phyloP scores from a whole-genome alignment of 1,140 invertebrate genomes.

The Stegodyphus dumicola region DNA sequence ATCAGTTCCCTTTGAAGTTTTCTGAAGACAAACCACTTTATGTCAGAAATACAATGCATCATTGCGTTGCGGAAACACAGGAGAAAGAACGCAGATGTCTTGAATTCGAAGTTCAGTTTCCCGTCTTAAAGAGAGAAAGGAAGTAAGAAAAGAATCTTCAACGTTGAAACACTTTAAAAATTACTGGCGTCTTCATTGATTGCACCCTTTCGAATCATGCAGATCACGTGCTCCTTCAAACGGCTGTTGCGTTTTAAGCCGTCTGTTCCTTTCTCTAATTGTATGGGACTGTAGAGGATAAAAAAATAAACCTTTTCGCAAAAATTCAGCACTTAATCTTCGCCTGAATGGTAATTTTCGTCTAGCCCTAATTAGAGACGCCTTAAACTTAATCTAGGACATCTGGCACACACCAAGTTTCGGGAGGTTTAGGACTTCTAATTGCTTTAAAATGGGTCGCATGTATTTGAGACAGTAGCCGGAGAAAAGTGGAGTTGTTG shows the following conservation, averaged over 20 bases:
- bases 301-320: neutral
- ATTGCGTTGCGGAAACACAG: too few relatives aligned
- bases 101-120: too few relatives aligned
- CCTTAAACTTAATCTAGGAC: neutral
- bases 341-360: neutral
- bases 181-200: too few relatives aligned
- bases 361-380: neutral
- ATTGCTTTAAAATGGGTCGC: slow-evolving; percentile 1
- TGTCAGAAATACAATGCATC: too few relatives aligned
- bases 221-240: neutral
- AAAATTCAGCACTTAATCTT: neutral
- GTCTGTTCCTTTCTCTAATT: neutral
- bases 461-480: neutral
- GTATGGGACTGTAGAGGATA: too few relatives aligned
- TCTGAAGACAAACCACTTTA: too few relatives aligned
- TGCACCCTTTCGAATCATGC: too few relatives aligned
- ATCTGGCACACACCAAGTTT: neutral
- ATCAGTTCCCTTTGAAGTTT: too few relatives aligned
- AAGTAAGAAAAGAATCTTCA: too few relatives aligned
- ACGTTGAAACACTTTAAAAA: too few relatives aligned
- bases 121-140: too few relatives aligned
- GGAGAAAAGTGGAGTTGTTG: neutral
- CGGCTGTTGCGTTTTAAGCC: neutral
- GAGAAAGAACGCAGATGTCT: too few relatives aligned
- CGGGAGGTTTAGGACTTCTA: neutral